A percentile compares a stretch with the other conserved stretches of the same genome.
These are phyloP conservation scores for Ciconia nigra DNA, from an alignment of 2,797 vertebrate species.

Conservation along the genomic window DNA sequence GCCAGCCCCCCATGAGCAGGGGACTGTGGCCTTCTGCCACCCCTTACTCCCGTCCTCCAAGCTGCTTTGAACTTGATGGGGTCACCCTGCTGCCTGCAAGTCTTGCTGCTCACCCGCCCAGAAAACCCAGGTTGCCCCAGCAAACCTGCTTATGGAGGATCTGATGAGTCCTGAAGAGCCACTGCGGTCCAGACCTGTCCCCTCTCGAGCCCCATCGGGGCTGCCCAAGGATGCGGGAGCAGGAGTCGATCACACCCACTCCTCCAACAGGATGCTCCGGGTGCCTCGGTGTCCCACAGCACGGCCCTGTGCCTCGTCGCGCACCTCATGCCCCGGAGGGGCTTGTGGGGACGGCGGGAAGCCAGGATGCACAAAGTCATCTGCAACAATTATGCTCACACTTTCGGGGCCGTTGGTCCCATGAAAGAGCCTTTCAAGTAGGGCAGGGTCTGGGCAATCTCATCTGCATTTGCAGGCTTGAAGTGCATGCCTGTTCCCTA, in stretches of 20 bases:
- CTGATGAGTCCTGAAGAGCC: neutral
- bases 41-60: neutral
- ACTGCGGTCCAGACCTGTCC: neutral
- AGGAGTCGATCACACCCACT: accelerated
- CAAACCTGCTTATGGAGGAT: neutral
- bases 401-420: neutral
- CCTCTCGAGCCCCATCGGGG: neutral
- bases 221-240: neutral
- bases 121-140: neutral
- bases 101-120: neutral
- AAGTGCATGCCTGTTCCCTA: neutral
- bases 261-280: neutral
- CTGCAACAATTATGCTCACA: neutral
- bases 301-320: accelerated
- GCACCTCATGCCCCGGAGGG: accelerated
- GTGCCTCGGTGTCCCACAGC: neutral
- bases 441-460: neutral
- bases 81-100: neutral
- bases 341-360: neutral
- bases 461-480: neutral
- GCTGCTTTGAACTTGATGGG: neutral
- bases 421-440: neutral
- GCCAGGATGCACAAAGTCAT: neutral
- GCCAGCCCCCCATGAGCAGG: neutral
- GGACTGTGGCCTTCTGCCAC: neutral